phyloP scores from a whole-genome alignment of 2,888 invertebrate genomes.

The Byasa hedistus region DNA sequence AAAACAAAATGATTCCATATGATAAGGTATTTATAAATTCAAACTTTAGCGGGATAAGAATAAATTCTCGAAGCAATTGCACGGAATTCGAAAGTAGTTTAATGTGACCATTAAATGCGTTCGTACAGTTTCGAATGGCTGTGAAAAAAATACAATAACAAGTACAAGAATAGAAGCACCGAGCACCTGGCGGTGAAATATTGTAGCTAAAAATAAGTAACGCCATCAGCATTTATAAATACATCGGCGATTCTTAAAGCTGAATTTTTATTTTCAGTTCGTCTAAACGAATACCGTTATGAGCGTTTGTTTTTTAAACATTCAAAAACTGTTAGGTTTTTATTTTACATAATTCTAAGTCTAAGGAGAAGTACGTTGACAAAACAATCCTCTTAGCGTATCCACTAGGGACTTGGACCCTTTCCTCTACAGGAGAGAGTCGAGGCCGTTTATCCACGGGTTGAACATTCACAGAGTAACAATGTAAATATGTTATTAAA shows the following conservation, averaged over 20 bases:
- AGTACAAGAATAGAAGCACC: constrained; percentile 15
- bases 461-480: too few species aligned
- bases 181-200: constrained; percentile 19
- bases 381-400: too few species aligned
- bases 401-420: too few species aligned
- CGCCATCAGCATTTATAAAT: constrained; percentile 4
- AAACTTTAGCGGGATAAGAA: constrained; percentile 6
- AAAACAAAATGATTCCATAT: too few species aligned
- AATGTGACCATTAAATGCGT: constrained; percentile 24
- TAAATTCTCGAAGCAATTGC: constrained; percentile 20
- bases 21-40: not conserved
- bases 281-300: not conserved
- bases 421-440: too few species aligned
- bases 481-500: too few species aligned
- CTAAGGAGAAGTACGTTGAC: too few species aligned
- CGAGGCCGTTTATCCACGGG: too few species aligned
- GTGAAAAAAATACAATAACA: constrained; percentile 26
- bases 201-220: constrained; percentile 16
- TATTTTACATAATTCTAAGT: not conserved
- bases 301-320: not conserved
- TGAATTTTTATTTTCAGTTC: constrained; percentile 1
- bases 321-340: not conserved
- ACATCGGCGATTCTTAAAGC: constrained; percentile 2
- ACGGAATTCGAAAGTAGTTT: constrained; percentile 24
- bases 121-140: constrained; percentile 23